A percentile compares a stretch with the other conserved stretches of the same genome.
phyloP scores from a whole-genome alignment of 2,888 invertebrate genomes.

The Halocaridina rubra region DNA sequence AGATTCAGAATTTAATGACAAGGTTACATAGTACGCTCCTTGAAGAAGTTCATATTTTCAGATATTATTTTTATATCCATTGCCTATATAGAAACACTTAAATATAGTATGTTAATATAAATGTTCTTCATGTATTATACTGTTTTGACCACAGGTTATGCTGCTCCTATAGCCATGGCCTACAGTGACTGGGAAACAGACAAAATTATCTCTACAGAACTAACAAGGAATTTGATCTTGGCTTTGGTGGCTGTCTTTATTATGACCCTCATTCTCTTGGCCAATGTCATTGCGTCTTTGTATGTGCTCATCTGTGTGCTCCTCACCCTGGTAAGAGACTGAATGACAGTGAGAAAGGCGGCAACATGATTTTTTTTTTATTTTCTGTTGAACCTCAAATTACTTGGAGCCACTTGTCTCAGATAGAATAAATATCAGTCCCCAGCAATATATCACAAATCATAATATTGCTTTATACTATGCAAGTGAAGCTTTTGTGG shows the following conservation, averaged over 20 bases:
- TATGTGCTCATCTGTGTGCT: conserved; percentile 77
- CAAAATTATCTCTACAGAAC: conserved; percentile 78
- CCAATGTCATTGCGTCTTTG: conserved; percentile 80
- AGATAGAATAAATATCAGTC: neutral
- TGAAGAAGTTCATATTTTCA: too few relatives aligned
- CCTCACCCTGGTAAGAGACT: conserved; percentile 77
- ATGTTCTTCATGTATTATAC: neutral
- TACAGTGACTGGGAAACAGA: conserved; percentile 63
- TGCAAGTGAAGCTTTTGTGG: neutral
- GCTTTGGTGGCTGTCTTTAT: conserved; percentile 83
- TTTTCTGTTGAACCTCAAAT: too few relatives aligned
- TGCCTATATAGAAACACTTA: too few relatives aligned
- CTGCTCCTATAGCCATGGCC: conserved; percentile 45
- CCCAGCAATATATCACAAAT: neutral
- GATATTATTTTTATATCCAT: too few relatives aligned
- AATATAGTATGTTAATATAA: neutral
- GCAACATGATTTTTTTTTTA: too few relatives aligned
- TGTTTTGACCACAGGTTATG: conserved; percentile 13
- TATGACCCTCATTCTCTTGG: conserved; percentile 80
- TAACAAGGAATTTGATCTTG: conserved; percentile 80
- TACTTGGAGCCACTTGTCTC: neutral
- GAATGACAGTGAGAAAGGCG: too few relatives aligned
- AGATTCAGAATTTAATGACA: too few relatives aligned
- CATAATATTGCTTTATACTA: neutral
- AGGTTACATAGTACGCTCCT: too few relatives aligned